A percentile compares a stretch with the other conserved stretches of the same genome.
phyloP scores from a whole-genome alignment of 1,140 invertebrate genomes.

The Coelopa frigida region DNA sequence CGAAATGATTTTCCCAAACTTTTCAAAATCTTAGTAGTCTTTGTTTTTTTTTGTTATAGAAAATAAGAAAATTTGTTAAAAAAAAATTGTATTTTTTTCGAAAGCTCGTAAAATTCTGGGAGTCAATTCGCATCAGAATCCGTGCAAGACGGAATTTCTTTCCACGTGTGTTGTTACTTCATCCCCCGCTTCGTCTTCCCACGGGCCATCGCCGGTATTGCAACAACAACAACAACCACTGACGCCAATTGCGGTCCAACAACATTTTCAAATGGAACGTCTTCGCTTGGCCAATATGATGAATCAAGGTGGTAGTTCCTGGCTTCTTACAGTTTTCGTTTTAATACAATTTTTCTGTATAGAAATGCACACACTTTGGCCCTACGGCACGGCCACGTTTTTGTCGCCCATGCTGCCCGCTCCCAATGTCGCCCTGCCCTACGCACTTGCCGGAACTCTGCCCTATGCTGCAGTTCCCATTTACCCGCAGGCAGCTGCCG shows the following conservation, averaged over 20 bases:
- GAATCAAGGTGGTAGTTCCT: slow-evolving; percentile 14
- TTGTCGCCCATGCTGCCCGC: slow-evolving; percentile 13
- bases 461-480: slow-evolving; percentile 9
- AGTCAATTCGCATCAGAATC: too few relatives aligned
- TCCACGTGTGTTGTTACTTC: too few relatives aligned
- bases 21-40: slow-evolving; percentile 1
- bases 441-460: slow-evolving; percentile 10
- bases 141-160: too few relatives aligned
- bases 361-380: slow-evolving; percentile 18
- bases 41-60: background rate
- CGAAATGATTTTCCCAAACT: background rate
- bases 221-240: background rate
- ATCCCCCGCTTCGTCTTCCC: too few relatives aligned
- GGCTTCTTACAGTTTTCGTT: background rate
- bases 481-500: slow-evolving; percentile 4
- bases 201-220: too few relatives aligned
- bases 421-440: slow-evolving; percentile 7
- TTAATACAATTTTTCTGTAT: too few relatives aligned
- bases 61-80: too few relatives aligned
- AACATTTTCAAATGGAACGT: slow-evolving; percentile 14
- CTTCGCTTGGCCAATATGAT: slow-evolving; percentile 15
- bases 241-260: background rate
- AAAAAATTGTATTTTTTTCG: too few relatives aligned
- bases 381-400: slow-evolving; percentile 14
- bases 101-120: slow-evolving; percentile 14